Conservation (phyloP, 2,113 vertebrate species). For the Tricholaema leucomelas region DNA sequence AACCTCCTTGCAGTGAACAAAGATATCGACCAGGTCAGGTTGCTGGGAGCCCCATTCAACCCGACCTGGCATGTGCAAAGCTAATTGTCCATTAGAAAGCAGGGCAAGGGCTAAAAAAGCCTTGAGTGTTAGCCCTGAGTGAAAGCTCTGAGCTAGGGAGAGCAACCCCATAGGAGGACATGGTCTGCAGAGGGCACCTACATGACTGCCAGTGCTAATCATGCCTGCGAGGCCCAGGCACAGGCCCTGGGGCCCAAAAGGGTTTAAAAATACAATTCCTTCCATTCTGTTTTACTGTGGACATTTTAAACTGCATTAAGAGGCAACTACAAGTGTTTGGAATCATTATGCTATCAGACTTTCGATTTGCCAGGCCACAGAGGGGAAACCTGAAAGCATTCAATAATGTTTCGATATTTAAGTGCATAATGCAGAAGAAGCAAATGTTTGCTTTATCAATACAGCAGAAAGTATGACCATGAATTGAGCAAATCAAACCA, state of each 20-base stretch:
- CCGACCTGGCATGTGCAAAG: too few species aligned
- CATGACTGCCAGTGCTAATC: not conserved
- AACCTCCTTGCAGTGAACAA: not conserved
- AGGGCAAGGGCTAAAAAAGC: not conserved
- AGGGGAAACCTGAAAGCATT: constrained; percentile 60
- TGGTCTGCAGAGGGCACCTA: fast-evolving
- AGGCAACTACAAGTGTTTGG: constrained; percentile 1
- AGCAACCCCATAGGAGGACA: fast-evolving
- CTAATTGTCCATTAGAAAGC: not conserved
- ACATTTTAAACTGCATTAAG: constrained; percentile 46
- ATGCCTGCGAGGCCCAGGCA: not conserved
- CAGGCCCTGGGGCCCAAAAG: not conserved
- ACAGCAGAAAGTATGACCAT: not conserved
- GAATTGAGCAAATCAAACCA: constrained; percentile 29
- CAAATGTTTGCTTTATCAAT: constrained; percentile 49
- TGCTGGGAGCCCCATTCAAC: not conserved
- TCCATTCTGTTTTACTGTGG: not conserved
- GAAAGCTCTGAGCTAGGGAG: not conserved
- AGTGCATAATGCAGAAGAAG: constrained; percentile 43
- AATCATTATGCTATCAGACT: constrained; percentile 21
- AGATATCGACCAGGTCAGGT: not conserved
- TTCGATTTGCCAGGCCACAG: not conserved
- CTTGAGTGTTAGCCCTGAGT: not conserved
- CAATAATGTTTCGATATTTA: constrained; percentile 52
- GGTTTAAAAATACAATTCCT: not conserved